These are phyloP conservation scores for Arremon aurantiirostris DNA, from an alignment of 2,797 vertebrate genomes.

Conservation along the genomic window DNA sequence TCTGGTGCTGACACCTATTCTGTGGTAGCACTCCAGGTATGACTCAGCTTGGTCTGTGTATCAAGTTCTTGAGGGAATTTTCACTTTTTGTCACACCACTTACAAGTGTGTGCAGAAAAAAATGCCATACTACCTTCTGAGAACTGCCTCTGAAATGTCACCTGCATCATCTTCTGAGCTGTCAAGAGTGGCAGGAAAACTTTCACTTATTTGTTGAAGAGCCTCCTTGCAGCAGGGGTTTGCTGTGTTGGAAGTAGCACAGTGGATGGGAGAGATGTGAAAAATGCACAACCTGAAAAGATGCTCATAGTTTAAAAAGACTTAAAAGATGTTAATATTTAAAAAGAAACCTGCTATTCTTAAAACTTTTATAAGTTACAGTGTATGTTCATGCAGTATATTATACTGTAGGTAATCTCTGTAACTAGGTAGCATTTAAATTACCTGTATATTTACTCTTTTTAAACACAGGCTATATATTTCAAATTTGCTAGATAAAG, in stretches of 20 bases:
- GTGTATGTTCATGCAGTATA: background rate
- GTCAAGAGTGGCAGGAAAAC: background rate
- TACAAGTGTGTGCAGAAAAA: background rate
- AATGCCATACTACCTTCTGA: background rate
- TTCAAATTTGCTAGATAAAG: background rate
- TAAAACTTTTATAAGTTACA: background rate
- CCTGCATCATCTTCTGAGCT: constrained; percentile 25
- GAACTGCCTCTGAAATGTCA: background rate
- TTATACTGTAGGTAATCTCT: background rate
- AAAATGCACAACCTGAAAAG: background rate
- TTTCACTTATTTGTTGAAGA: background rate
- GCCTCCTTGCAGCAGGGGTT: background rate
- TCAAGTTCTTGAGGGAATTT: background rate
- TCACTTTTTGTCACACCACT: background rate
- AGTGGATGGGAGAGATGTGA: background rate
- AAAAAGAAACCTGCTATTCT: background rate
- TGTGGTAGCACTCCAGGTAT: background rate
- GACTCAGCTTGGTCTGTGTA: background rate
- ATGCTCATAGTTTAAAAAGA: background rate
- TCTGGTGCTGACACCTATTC: background rate
- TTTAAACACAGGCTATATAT: background rate
- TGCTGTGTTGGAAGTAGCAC: background rate
- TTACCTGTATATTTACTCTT: background rate
- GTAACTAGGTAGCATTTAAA: background rate
- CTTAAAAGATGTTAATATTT: background rate